Conservation (phyloP, 2,113 vertebrate genomes). For the Crypturellus undulatus region DNA sequence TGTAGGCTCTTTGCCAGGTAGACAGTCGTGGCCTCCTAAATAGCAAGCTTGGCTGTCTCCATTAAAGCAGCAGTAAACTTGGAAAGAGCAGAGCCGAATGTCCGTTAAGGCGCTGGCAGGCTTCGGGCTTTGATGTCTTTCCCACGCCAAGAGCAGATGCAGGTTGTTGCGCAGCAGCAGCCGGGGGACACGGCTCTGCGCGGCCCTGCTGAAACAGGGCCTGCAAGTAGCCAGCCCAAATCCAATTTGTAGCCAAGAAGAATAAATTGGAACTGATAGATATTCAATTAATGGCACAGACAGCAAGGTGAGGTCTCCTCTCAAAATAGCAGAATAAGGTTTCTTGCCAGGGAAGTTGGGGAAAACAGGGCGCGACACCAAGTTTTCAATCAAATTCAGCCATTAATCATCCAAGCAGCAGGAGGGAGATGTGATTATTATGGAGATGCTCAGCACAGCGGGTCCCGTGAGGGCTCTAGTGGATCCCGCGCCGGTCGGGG, state of each 20-base stretch:
- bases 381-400: conserved; percentile 32
- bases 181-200: conserved; percentile 46
- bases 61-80: not conserved
- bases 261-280: conserved; percentile 66
- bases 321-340: conserved; percentile 40
- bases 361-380: not conserved
- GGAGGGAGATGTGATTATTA: conserved; percentile 4
- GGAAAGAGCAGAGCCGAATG: conserved; percentile 13
- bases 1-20: not conserved
- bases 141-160: conserved; percentile 53
- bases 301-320: conserved; percentile 38
- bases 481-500: too few relatives aligned
- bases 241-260: conserved; percentile 71
- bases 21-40: not conserved
- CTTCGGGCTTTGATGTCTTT: conserved; percentile 48
- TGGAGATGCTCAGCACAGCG: conserved; percentile 17
- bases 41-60: not conserved
- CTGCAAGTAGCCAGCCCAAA: conserved; percentile 59
- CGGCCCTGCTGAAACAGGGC: conserved; percentile 39
- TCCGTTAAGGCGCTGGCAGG: conserved; percentile 5
- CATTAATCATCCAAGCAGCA: conserved; percentile 19
- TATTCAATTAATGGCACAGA: conserved; percentile 63
- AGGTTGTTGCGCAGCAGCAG: conserved; percentile 57
- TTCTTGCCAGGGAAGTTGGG: conserved; percentile 18
- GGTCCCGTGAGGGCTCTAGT: not conserved